Percentiles rank a stretch among this genome's conserved stretches.
Conservation (phyloP, 1,140 invertebrate species). For the Penaeus indicus region DNA sequence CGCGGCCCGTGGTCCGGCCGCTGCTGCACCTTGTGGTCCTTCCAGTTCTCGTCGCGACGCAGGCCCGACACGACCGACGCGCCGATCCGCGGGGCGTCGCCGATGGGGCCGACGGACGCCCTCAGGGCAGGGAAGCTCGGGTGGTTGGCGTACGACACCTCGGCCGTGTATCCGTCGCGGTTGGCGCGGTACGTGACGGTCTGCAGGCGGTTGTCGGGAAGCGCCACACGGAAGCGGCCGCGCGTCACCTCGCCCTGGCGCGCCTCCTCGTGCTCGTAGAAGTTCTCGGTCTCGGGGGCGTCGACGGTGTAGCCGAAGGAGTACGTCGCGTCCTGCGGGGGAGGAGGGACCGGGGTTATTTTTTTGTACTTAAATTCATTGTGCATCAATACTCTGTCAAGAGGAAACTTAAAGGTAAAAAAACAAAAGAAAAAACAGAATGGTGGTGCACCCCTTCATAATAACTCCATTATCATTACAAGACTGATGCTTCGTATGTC, state of each 20-base stretch:
- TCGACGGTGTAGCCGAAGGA: slow-evolving; percentile 53
- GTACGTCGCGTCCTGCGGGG: slow-evolving; percentile 3
- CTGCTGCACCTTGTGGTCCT: slow-evolving; percentile 5
- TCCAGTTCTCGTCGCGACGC: slow-evolving; percentile 46
- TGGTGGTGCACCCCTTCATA: no score
- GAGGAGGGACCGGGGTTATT: neutral
- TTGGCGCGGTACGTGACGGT: slow-evolving; percentile 44
- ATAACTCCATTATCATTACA: no score
- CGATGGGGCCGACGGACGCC: slow-evolving; percentile 48
- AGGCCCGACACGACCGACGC: slow-evolving; percentile 25
- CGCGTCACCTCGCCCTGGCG: slow-evolving; percentile 48
- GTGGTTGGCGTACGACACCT: slow-evolving; percentile 45
- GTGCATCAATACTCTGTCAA: neutral
- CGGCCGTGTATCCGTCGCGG: slow-evolving; percentile 35
- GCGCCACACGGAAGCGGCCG: slow-evolving; percentile 51
- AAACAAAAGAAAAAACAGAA: no score
- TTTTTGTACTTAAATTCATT: neutral
- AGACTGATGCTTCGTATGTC: no score
- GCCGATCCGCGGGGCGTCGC: slow-evolving; percentile 38
- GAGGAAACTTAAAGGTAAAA: neutral
- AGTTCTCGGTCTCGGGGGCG: slow-evolving; percentile 45
- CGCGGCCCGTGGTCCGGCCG: neutral
- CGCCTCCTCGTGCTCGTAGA: slow-evolving; percentile 48
- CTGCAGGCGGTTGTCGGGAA: slow-evolving; percentile 53
- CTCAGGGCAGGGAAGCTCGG: slow-evolving; percentile 41